These are phyloP conservation scores for Mungos mungo DNA, from an alignment of 2,113 vertebrate species.

Conservation along the genomic window DNA sequence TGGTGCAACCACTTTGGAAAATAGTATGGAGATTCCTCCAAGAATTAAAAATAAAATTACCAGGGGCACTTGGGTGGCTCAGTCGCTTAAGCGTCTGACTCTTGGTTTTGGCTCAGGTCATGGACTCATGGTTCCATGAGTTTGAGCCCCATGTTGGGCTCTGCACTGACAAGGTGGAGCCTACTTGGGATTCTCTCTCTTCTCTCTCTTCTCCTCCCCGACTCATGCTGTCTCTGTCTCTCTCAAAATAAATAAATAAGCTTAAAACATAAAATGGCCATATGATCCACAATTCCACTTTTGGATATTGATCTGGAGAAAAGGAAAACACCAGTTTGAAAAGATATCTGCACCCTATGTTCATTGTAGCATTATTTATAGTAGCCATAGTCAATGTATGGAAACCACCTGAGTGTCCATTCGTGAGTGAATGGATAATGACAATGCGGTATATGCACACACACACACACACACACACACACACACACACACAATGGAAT, in stretches of 20 bases:
- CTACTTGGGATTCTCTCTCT: no score
- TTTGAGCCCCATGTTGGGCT: no score
- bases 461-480: not conserved
- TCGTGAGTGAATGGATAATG: not conserved
- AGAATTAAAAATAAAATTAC: not conserved
- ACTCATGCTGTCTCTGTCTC: no score
- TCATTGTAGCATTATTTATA: not conserved
- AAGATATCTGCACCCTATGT: not conserved
- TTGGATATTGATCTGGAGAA: not conserved
- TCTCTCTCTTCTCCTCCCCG: no score
- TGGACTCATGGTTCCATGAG: no score
- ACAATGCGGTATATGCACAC: not conserved
- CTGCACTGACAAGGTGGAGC: no score
- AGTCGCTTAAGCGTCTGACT: no score
- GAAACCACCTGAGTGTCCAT: not conserved
- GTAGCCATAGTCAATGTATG: not conserved
- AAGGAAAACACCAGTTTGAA: not conserved
- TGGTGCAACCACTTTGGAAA: not conserved
- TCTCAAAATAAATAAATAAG: no score
- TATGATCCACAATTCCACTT: not conserved
- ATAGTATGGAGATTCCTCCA: not conserved
- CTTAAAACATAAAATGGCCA: not conserved
- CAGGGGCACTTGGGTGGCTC: no score
- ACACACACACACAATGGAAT: not conserved
- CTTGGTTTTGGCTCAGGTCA: no score